phyloP scores from a whole-genome alignment of 2,113 vertebrate species.

The Salvelinus namaycush region DNA sequence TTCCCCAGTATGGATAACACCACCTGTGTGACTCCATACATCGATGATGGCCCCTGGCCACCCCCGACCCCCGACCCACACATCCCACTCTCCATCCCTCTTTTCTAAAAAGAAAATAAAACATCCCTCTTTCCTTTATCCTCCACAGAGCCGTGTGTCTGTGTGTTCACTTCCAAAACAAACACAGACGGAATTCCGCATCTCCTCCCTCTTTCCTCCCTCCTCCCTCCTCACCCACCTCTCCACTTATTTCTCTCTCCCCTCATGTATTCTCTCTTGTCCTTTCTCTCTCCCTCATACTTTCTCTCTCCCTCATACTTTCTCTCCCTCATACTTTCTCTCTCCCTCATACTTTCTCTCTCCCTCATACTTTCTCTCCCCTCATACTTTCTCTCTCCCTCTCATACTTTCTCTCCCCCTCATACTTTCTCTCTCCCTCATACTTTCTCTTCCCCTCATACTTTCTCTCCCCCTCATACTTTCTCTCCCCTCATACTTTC shows the following conservation, averaged over 20 bases:
- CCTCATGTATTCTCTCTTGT: neutral
- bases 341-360: no score
- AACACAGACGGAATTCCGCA: slow-evolving; percentile 18
- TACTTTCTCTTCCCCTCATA: no score
- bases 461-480: no score
- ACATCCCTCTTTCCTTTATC: neutral
- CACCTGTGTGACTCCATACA: neutral
- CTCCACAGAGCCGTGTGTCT: neutral
- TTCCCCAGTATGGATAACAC: neutral
- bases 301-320: no score
- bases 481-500: no score
- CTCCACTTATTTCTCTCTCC: neutral
- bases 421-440: neutral
- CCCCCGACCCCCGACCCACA: neutral
- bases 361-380: no score
- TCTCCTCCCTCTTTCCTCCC: neutral
- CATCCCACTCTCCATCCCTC: neutral
- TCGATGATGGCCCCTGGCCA: neutral
- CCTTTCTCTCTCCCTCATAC: neutral
- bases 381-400: no score
- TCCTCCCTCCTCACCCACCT: neutral
- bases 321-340: neutral
- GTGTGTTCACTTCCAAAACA: slow-evolving; percentile 15
- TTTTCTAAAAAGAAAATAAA: neutral
- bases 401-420: neutral